These are phyloP conservation scores for Hexactinellida sp. DNA, from an alignment of 37 sponge, comb jelly and placozoan genomes.

Conservation along the genomic window DNA sequence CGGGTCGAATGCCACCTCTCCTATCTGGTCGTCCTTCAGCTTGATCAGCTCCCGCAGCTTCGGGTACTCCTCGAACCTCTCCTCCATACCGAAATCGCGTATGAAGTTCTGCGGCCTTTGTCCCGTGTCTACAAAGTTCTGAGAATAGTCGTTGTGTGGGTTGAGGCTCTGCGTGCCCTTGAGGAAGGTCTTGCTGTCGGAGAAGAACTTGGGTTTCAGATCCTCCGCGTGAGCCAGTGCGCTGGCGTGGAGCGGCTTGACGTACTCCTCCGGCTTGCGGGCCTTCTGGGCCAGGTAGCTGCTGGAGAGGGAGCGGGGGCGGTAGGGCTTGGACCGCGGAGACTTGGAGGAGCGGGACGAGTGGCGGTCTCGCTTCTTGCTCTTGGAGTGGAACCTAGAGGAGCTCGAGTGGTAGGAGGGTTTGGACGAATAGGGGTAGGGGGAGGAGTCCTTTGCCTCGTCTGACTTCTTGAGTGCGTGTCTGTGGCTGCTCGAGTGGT, in stretches of 20 bases:
- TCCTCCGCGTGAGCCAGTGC: neutral
- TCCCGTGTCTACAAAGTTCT: constrained; percentile 89
- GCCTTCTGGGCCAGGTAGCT: neutral
- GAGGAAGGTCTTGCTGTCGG: constrained; percentile 24
- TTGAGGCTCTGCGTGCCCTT: constrained; percentile 82
- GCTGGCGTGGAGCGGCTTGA: neutral
- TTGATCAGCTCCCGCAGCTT: constrained; percentile 83
- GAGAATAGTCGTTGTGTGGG: constrained; percentile 94
- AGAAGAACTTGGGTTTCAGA: constrained; percentile 8
- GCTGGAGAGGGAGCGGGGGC: neutral
- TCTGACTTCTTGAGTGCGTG: neutral
- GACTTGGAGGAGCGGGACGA: neutral
- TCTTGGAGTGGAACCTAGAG: neutral
- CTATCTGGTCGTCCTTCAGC: constrained; percentile 69
- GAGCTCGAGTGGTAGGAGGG: neutral
- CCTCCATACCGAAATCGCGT: constrained; percentile 69
- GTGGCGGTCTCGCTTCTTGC: neutral
- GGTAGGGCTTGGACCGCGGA: neutral
- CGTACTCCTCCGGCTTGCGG: neutral
- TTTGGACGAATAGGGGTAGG: neutral
- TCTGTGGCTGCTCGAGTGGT: neutral
- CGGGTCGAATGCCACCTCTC: constrained; percentile 30
- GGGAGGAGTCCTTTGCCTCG: neutral
- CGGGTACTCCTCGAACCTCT: constrained; percentile 90
- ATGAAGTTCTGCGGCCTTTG: constrained; percentile 93